Conservation (phyloP, 2,888 invertebrate genomes). For the Campoplex capitator region DNA sequence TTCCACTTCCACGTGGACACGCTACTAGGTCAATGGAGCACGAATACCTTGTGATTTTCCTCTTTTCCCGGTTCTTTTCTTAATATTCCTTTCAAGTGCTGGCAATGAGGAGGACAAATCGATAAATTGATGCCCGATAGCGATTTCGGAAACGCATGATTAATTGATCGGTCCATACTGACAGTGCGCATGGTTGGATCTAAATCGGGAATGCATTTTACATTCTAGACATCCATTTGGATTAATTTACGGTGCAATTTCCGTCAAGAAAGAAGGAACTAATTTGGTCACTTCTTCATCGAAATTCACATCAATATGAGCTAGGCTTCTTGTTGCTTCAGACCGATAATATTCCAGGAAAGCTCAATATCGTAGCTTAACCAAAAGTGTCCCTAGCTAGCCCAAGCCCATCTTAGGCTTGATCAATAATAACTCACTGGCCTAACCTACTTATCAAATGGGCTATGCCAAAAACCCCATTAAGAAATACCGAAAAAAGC, state of each 20-base stretch:
- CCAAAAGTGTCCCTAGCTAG: neutral
- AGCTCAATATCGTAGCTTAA: neutral
- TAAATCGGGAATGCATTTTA: neutral
- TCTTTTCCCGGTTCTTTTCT: neutral
- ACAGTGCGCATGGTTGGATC: neutral
- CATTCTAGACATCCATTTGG: neutral
- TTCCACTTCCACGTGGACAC: constrained; percentile 20
- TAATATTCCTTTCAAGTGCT: neutral
- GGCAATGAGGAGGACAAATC: neutral
- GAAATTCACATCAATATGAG: neutral
- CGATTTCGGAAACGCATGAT: neutral
- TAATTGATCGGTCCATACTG: neutral
- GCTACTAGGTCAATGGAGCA: constrained; percentile 71
- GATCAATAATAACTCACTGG: neutral
- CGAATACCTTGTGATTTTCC: constrained; percentile 34
- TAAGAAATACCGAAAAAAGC: neutral
- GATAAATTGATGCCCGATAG: constrained; percentile 2
- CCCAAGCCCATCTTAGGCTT: neutral
- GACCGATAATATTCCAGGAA: neutral
- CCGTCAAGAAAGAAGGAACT: neutral
- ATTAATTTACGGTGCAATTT: neutral
- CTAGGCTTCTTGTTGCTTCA: neutral
- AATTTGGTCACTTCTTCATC: neutral
- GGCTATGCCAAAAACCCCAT: neutral
- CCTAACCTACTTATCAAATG: neutral